Percentiles rank a stretch among this genome's conserved stretches.
Conservation (phyloP, 2,113 vertebrate genomes). For the Poecile atricapillus region DNA sequence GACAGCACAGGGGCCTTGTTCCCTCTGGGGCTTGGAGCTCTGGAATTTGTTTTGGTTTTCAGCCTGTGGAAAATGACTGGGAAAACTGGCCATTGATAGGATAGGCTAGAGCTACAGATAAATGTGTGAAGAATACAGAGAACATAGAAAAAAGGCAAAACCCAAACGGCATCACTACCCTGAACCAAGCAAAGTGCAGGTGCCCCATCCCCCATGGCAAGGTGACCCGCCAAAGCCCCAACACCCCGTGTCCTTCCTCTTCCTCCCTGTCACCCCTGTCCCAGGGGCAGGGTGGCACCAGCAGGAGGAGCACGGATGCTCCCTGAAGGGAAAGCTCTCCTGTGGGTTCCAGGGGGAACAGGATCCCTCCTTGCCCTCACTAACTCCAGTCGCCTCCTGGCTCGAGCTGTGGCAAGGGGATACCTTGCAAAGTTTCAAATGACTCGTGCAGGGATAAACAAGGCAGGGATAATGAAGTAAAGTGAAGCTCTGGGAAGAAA, state of each 20-base stretch:
- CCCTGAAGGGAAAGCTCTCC: neutral
- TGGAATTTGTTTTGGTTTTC: neutral
- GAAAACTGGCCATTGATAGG: neutral
- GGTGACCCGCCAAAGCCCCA: neutral
- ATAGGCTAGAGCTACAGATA: neutral
- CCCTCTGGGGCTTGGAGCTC: neutral
- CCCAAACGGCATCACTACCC: neutral
- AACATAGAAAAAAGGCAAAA: neutral
- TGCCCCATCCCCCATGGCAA: neutral
- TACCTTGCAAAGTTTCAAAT: neutral
- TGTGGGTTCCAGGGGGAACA: neutral
- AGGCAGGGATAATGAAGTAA: slow-evolving; percentile 16
- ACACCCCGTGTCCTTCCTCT: accelerated
- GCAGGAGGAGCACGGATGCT: neutral
- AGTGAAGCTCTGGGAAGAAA: slow-evolving; percentile 10
- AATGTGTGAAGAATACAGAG: neutral
- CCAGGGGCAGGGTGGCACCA: neutral
- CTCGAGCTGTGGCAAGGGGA: neutral
- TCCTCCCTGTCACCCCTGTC: neutral
- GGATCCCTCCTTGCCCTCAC: neutral
- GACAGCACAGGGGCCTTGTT: neutral
- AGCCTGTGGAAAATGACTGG: neutral
- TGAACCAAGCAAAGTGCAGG: accelerated
- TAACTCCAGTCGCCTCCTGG: neutral
- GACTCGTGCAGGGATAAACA: neutral